Base-by-base conservation (phyloP, 2,113 vertebrate species). In the Alethe castanea region DNA sequence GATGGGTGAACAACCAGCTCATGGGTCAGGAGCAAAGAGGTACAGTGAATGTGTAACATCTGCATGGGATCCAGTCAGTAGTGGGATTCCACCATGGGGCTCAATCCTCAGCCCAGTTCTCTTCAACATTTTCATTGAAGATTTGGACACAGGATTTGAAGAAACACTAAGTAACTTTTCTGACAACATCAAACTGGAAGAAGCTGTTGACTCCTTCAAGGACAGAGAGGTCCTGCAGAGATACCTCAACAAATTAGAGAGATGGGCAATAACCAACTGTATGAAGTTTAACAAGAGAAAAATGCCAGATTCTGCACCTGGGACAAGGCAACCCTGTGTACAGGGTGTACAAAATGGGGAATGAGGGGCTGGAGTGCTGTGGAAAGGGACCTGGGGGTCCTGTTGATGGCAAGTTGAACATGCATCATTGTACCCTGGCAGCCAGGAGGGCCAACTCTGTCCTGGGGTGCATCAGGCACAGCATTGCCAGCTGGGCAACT, bases 401-500 rank as follows among this genome's bases (percentile, higher is more conserved):
- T 35, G 10, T 16, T 0, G 0, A 24, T 65, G 24, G 19, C 35
- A 50, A n/a, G 53, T 6, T 60, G 15, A 60, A 42, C 2, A 2
- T 14, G 29, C 42, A 18, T 3, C n/a, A 47, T 15, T 10, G 10
- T 31, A 25, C 10, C 16, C 26, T 26, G 33, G 42, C 22, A 67
- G 28, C 17, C 78, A 57, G 22, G 26, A 53, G 20, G 38, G 13
- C 8, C 36, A 61, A 1, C 1, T 0, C 0, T 33, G 11, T 62
- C 11, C 48, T 62, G 40, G 26, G 33, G 8, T 1, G 8, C 38
- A 72, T 38, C 26, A 31, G 20, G 40, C 5, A 36, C 33, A 66
- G 20, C 33, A 45, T 9, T 0, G 1, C 12, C 33, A 45, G 26
- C 40, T 0, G 2, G 33, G 40, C 20, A 66, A 80, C n/a, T 25